Evolutionary conservation across 2,113 vertebrate species (phyloP), one percentile per base, ranked within the genome.

Genomic region (Panthera tigris): DNA sequence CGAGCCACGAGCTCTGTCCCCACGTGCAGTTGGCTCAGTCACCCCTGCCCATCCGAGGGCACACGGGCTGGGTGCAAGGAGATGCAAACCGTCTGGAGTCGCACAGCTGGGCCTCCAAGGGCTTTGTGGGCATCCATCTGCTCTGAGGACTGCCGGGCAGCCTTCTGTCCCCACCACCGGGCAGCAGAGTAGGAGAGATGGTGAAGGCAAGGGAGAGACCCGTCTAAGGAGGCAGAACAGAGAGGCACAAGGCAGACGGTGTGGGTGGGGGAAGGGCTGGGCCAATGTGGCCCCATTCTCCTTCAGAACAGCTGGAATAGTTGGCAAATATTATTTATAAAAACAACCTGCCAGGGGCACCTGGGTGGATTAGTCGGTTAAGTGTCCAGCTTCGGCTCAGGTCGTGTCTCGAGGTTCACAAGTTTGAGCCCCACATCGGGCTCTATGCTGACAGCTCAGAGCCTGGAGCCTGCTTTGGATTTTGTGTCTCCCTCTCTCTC

Each of bases 21-120:
- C 39, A 92, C 11, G 15, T 29, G 18, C 48, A 73, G 15, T 18
- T 25, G 61, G 10, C 31, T 48, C 10, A 52, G 68, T 52, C 36
- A 48, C 29, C 29, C 0, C 0, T n/a, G 63, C 15, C 45, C 39
- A 16, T 50, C 33, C 9, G 10, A 48, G 45, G 39, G 21, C 15
- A 13, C 41, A 4, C 1, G 3, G 66, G 27, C 39, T 33, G 57
- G 16, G 9, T 36, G 18, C 25, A 45, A 63, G 65, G 18, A 81
- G 18, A 48, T 10, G 0, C 4, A n/a, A 74, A 55, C 25, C 0
- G 13, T 57, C 48, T 18, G 11, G 5, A 39, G 31, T 15, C 21
- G 7, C 2, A 2, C 0, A 0, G 14, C 18, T 1, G 73, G 74
- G 33, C 82, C 14, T 23, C 8, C 25, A 18, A 41, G 13, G 50